Percentiles rank a stretch among this genome's conserved stretches.
phyloP scores from a whole-genome alignment of 2,113 vertebrate genomes.

The Sclerurus mexicanus region DNA sequence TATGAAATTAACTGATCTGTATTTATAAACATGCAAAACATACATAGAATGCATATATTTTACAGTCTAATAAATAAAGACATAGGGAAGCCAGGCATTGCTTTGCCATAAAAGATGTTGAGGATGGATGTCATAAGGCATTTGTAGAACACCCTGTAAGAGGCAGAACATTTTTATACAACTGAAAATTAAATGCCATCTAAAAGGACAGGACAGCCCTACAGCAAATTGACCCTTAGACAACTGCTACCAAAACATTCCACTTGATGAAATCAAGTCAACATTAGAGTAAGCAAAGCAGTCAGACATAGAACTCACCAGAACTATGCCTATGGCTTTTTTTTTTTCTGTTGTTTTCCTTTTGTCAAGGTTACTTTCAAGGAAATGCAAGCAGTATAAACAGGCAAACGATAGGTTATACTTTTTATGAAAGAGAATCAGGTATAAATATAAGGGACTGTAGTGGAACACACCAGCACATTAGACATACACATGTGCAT shows the following conservation, averaged over 20 bases:
- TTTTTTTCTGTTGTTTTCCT: neutral
- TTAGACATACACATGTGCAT: neutral
- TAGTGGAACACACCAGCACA: neutral
- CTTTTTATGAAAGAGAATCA: neutral
- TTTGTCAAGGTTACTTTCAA: neutral
- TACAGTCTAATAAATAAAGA: neutral
- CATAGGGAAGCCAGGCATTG: neutral
- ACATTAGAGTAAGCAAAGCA: neutral
- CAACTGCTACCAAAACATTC: neutral
- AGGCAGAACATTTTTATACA: neutral
- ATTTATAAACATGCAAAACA: neutral
- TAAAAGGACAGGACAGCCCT: constrained; percentile 35
- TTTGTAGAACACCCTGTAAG: neutral
- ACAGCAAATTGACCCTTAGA: neutral
- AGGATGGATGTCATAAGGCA: neutral
- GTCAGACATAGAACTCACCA: neutral
- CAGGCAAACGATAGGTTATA: neutral
- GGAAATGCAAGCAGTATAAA: neutral
- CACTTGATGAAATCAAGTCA: neutral
- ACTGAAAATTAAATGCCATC: constrained; percentile 3
- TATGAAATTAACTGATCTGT: neutral
- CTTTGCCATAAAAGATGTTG: neutral
- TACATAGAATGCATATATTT: neutral
- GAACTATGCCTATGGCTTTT: neutral
- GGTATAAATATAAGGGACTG: neutral